Evolutionary conservation across 2,113 vertebrate genomes (phyloP).

Genomic region (Mesembrinibis cayennensis): DNA sequence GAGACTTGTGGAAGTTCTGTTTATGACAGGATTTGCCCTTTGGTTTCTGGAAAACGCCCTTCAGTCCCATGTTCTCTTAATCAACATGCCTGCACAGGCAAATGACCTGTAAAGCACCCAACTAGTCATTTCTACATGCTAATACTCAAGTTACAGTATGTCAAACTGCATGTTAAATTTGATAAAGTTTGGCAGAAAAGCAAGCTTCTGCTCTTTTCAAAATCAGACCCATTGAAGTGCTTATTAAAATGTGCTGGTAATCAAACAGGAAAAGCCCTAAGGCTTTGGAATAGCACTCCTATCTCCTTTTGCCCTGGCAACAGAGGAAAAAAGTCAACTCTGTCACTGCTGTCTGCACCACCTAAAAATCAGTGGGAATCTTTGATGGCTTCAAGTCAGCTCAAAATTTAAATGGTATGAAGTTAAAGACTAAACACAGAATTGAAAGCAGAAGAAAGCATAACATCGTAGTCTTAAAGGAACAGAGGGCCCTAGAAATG

Average conservation of each 20-base stretch:
- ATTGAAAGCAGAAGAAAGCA: background rate
- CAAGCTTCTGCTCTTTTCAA: constrained; percentile 16
- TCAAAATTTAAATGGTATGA: background rate
- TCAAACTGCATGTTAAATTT: background rate
- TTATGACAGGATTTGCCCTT: background rate
- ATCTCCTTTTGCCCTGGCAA: background rate
- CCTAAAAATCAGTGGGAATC: background rate
- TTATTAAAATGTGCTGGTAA: background rate
- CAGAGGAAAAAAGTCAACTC: background rate
- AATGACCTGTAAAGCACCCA: background rate
- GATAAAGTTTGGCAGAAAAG: constrained; percentile 1
- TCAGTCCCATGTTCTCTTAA: background rate
- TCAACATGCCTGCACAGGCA: background rate
- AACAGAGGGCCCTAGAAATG: background rate
- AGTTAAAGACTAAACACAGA: background rate
- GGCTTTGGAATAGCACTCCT: background rate
- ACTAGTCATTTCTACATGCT: background rate
- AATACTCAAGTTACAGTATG: background rate
- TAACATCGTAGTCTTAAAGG: fast-evolving
- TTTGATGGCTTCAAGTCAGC: background rate
- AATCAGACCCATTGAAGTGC: background rate
- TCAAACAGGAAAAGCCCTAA: background rate
- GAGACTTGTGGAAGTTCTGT: background rate
- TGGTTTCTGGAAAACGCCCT: background rate
- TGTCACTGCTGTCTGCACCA: background rate